Evolutionary conservation across 2,888 invertebrate species (phyloP).

Genomic region (Rhagonycha fulva): DNA sequence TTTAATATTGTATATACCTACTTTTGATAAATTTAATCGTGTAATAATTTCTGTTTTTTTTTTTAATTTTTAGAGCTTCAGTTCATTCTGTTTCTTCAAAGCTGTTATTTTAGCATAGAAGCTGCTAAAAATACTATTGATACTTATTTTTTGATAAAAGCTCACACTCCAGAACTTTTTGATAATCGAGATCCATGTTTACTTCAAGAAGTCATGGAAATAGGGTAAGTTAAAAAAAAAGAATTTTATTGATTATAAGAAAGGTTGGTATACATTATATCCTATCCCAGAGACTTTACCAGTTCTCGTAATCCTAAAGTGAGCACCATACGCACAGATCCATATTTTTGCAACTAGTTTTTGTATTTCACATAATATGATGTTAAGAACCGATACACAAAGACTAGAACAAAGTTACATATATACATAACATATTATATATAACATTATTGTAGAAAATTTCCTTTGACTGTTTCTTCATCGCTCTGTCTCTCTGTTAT

Average conservation of each 20-base stretch:
- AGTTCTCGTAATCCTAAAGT: no score
- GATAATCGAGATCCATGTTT: conserved; percentile 60
- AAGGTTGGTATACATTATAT: not conserved
- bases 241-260: not conserved
- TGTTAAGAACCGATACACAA: conserved; percentile 39
- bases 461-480: no score
- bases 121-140: conserved; percentile 70
- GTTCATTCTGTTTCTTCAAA: conserved; percentile 66
- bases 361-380: no score
- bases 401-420: not conserved
- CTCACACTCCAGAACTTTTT: conserved; percentile 66
- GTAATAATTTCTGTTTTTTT: no score
- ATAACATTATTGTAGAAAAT: no score
- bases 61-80: conserved; percentile 26
- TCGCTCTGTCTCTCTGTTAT: no score
- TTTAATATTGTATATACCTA: no score
- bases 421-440: no score
- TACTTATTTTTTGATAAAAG: conserved; percentile 64
- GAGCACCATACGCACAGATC: no score
- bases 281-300: no score
- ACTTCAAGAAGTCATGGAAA: conserved; percentile 48
- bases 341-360: no score
- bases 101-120: conserved; percentile 66
- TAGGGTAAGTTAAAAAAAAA: conserved; percentile 54
- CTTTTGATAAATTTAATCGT: no score